Evolutionary conservation across 2,888 invertebrate species (phyloP).

Genomic region (Amorpha juglandis): DNA sequence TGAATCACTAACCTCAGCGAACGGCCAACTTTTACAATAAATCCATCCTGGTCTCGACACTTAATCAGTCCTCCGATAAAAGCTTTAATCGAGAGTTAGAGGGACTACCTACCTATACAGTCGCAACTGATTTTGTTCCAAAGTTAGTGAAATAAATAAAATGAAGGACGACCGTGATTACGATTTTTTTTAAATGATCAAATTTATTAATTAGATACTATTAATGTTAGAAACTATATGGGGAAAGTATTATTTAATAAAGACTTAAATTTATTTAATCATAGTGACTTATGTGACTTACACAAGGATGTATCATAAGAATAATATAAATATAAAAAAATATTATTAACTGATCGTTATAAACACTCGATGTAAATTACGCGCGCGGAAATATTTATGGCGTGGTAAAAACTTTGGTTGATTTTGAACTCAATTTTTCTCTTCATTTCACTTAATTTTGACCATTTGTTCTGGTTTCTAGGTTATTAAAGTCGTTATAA

Average conservation of each 20-base stretch:
- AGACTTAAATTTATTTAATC: too few relatives aligned
- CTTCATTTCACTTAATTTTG: slow-evolving; percentile 61
- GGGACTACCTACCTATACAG: slow-evolving; percentile 55
- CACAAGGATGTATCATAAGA: too few relatives aligned
- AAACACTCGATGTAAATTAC: slow-evolving; percentile 42
- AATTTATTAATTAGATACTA: background rate
- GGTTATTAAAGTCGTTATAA: slow-evolving; percentile 50
- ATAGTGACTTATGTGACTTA: too few relatives aligned
- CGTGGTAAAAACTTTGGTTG: slow-evolving; percentile 50
- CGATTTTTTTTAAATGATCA: slow-evolving; percentile 41
- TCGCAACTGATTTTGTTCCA: slow-evolving; percentile 65
- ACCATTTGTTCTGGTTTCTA: slow-evolving; percentile 56
- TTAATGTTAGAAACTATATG: too few relatives aligned
- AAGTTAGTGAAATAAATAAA: slow-evolving; percentile 64
- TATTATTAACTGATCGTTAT: too few relatives aligned
- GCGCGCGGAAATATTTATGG: slow-evolving; percentile 56
- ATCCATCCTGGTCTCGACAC: slow-evolving; percentile 82
- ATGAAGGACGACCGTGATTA: slow-evolving; percentile 49
- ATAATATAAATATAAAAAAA: too few relatives aligned
- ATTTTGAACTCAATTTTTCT: slow-evolving; percentile 54
- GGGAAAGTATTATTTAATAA: too few relatives aligned
- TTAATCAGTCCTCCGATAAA: slow-evolving; percentile 83
- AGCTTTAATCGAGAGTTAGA: slow-evolving; percentile 81
- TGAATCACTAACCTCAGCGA: slow-evolving; percentile 82
- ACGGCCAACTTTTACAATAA: slow-evolving; percentile 84